These are phyloP conservation scores for Paracanthobrama guichenoti DNA, from an alignment of 2,113 vertebrate genomes.

Conservation along the genomic window DNA sequence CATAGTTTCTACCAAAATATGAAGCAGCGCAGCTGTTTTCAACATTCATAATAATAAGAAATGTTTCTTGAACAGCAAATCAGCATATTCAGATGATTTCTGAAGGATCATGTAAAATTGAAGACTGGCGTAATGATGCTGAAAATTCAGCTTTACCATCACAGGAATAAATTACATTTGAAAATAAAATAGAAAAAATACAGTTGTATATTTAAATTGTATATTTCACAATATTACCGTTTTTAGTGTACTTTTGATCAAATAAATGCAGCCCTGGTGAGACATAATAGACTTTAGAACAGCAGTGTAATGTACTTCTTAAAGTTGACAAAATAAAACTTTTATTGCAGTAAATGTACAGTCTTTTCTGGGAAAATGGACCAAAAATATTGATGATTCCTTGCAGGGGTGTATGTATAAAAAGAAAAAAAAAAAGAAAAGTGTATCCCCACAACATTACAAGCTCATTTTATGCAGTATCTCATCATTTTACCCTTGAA, in stretches of 20 bases:
- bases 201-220: background rate
- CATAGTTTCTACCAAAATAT: background rate
- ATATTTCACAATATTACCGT: background rate
- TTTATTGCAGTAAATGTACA: background rate
- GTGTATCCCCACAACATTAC: background rate
- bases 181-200: background rate
- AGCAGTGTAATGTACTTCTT: background rate
- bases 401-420: background rate
- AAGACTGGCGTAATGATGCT: background rate
- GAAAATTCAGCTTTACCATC: background rate
- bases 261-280: background rate
- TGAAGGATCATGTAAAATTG: background rate
- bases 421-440: background rate
- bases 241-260: background rate
- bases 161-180: background rate
- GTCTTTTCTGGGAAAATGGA: background rate
- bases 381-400: background rate
- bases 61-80: too few relatives aligned
- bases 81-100: background rate
- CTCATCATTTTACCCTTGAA: background rate
- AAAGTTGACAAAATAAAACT: background rate
- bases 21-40: too few relatives aligned
- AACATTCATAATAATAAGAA: too few relatives aligned
- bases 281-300: background rate
- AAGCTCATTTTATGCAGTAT: background rate